phyloP scores from a whole-genome alignment of 2,113 vertebrate species.

The Chelonoidis abingdonii region DNA sequence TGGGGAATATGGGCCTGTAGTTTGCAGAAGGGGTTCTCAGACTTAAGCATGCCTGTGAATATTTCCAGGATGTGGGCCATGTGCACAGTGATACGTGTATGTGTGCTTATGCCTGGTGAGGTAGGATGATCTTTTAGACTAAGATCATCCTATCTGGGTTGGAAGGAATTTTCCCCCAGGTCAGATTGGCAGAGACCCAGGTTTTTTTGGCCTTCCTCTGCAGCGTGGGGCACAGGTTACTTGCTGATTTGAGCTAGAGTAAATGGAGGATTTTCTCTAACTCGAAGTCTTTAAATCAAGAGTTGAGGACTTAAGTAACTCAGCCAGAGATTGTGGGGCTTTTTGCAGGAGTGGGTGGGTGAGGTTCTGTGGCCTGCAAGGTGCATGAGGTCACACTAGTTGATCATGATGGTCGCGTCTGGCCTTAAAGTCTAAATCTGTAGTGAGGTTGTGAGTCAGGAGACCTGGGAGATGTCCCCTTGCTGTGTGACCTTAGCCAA shows the following conservation, averaged over 20 bases:
- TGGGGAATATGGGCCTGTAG: too few relatives aligned
- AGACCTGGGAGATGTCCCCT: neutral
- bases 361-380: neutral
- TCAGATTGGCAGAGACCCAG: too few relatives aligned
- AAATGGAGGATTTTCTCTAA: neutral
- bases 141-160: neutral
- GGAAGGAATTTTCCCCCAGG: too few relatives aligned
- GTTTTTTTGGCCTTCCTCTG: too few relatives aligned
- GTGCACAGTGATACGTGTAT: too few relatives aligned
- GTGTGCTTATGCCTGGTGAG: neutral
- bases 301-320: neutral
- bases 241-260: neutral
- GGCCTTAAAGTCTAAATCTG: neutral
- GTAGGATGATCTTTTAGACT: neutral
- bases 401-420: neutral
- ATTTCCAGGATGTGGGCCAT: neutral
- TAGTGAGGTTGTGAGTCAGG: neutral
- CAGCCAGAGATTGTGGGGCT: neutral
- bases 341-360: neutral
- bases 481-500: neutral
- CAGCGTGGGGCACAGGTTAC: too few relatives aligned
- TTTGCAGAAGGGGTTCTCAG: fast-evolving
- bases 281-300: neutral
- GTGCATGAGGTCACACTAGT: neutral
- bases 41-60: neutral